Conservation (phyloP, 2,113 vertebrate species). For the Oryctolagus cuniculus region mOryCun1.1 NC_091453.1:8039501-8040000, state of each 20-base stretch:
- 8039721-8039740: slow-evolving; percentile 68
- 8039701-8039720: slow-evolving; percentile 66
- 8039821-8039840: slow-evolving; percentile 53
- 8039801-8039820: slow-evolving; percentile 59
- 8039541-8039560: slow-evolving; percentile 83
- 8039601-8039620: slow-evolving; percentile 76
- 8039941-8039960: background rate
- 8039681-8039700: slow-evolving; percentile 53
- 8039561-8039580: slow-evolving; percentile 86
- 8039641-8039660: slow-evolving; percentile 30
- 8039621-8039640: slow-evolving; percentile 63
- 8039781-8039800: slow-evolving; percentile 63
- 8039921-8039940: background rate
- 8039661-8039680: background rate
- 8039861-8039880: slow-evolving; percentile 53
- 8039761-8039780: slow-evolving; percentile 67
- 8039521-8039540: slow-evolving; percentile 82
- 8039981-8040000: background rate
- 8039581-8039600: slow-evolving; percentile 73
- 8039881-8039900: background rate
- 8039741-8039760: slow-evolving; percentile 60
- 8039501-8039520: slow-evolving; percentile 82
- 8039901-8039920: slow-evolving; percentile 9
- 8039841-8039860: background rate
- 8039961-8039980: background rate